phyloP scores from a whole-genome alignment of 2,113 vertebrate species.

The Oncorhynchus keta region DNA sequence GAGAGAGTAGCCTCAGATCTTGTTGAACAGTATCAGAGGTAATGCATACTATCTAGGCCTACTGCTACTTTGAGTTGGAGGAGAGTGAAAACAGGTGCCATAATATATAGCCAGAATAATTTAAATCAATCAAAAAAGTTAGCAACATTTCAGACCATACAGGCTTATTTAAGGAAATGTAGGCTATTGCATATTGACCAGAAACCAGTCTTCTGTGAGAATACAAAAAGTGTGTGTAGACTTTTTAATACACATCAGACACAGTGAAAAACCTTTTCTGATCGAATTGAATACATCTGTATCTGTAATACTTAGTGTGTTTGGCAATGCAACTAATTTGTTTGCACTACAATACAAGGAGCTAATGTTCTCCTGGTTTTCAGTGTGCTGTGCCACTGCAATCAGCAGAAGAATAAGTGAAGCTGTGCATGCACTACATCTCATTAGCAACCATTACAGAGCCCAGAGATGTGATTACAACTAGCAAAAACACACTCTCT shows the following conservation, averaged over 20 bases:
- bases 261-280: not conserved
- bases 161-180: too few relatives aligned
- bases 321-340: not conserved
- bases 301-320: not conserved
- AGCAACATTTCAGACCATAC: too few relatives aligned
- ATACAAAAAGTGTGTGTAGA: not conserved
- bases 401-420: slow-evolving; percentile 43
- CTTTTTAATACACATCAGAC: not conserved
- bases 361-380: too few relatives aligned
- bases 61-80: too few relatives aligned
- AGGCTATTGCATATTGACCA: too few relatives aligned
- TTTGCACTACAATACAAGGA: not conserved
- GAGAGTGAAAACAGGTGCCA: too few relatives aligned
- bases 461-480: slow-evolving; percentile 35
- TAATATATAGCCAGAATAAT: too few relatives aligned
- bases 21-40: not conserved
- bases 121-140: too few relatives aligned
- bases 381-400: not conserved
- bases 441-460: slow-evolving; percentile 49
- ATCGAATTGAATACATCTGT: not conserved
- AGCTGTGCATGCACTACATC: slow-evolving; percentile 47
- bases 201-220: too few relatives aligned
- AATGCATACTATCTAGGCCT: not conserved
- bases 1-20: not conserved
- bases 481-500: slow-evolving; percentile 14